phyloP scores from a whole-genome alignment of 2,888 invertebrate genomes.

The Tyria jacobaeae region DNA sequence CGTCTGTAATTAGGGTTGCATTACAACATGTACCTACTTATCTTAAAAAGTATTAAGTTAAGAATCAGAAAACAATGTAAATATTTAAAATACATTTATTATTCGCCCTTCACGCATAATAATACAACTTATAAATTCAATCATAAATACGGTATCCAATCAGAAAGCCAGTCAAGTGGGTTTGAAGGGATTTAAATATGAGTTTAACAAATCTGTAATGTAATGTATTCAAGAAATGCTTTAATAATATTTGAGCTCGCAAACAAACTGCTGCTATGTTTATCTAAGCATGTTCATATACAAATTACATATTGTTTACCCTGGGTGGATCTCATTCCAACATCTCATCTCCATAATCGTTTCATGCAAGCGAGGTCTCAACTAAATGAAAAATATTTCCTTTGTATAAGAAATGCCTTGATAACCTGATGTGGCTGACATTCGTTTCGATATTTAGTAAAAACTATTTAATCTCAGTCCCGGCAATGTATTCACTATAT shows the following conservation, averaged over 20 bases:
- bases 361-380: constrained; percentile 1
- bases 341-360: constrained; percentile 38
- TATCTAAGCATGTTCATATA: constrained; percentile 27
- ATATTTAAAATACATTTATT: neutral
- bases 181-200: neutral
- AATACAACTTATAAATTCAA: neutral
- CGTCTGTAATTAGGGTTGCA: too few species aligned
- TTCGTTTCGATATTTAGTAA: neutral
- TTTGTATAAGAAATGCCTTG: neutral
- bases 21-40: too few species aligned
- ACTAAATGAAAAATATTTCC: neutral
- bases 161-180: neutral
- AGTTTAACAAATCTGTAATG: constrained; percentile 1
- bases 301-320: constrained; percentile 23
- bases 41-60: too few species aligned
- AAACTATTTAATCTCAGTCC: too few species aligned
- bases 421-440: neutral
- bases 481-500: too few species aligned
- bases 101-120: too few species aligned
- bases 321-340: constrained; percentile 34
- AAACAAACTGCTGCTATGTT: constrained; percentile 35
- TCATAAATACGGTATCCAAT: neutral
- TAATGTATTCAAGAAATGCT: constrained; percentile 17
- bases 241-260: constrained; percentile 13
- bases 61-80: too few species aligned